A percentile compares a stretch with the other conserved stretches of the same genome.
Evolutionary conservation across 2,888 invertebrate genomes (phyloP).

Genomic region (Boloria selene): DNA sequence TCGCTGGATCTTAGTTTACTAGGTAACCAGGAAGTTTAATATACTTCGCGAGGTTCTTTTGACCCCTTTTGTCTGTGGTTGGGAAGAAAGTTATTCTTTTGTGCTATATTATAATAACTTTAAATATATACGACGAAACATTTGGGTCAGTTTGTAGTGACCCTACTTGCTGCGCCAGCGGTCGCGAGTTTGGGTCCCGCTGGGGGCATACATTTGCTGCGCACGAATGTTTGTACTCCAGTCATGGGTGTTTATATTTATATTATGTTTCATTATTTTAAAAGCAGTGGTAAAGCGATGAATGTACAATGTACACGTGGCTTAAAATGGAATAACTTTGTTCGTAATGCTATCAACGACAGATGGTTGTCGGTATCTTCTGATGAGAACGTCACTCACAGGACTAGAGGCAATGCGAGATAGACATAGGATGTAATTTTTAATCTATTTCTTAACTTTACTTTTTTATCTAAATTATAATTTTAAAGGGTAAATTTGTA

Average conservation of each 20-base stretch:
- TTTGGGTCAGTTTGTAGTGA: too few species aligned
- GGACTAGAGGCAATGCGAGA: neutral
- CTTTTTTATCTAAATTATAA: neutral
- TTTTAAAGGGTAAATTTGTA: neutral
- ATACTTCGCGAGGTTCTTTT: slow-evolving; percentile 5
- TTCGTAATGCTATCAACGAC: slow-evolving; percentile 4
- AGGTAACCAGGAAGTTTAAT: slow-evolving; percentile 27
- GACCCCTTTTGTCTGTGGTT: slow-evolving; percentile 12
- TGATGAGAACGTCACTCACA: slow-evolving; percentile 13
- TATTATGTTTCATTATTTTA: too few species aligned
- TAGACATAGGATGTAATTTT: too few species aligned
- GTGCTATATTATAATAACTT: neutral
- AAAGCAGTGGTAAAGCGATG: too few species aligned
- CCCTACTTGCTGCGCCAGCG: too few species aligned
- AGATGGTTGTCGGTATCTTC: slow-evolving; percentile 14
- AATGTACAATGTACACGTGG: neutral
- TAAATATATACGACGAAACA: too few species aligned
- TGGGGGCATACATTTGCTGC: too few species aligned
- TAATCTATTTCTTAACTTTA: too few species aligned
- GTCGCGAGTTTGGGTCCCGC: too few species aligned
- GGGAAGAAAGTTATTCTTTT: neutral
- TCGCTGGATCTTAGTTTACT: slow-evolving; percentile 21
- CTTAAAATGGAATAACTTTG: slow-evolving; percentile 14
- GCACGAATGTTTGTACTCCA: too few species aligned
- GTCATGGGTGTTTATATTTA: too few species aligned